Evolutionary conservation across 30 jellyfish, hydroid and myxozoan genomes (phyloP), one percentile per base, ranked within the genome.

Genomic region (Aurelia sp.): DNA sequence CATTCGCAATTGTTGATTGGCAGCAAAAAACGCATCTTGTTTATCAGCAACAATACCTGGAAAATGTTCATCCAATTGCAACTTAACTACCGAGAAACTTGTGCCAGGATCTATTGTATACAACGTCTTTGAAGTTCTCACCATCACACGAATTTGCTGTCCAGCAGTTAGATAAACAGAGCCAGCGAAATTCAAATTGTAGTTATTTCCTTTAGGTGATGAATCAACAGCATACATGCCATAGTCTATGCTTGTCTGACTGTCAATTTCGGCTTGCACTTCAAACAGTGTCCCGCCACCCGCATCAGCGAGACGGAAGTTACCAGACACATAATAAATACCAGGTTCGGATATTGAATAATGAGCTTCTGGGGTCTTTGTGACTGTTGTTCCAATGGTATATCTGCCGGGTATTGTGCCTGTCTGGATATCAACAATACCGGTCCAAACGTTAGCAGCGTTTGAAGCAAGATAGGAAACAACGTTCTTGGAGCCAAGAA

Each of bases 31-130:
- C 4, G 90, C 27, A 4, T 83, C 92, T 8, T 61, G 59, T 66
- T 87, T 79, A 55, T 86, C 96, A 57, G 83, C 90, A 71, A 87
- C 86, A 48, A 92, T 47, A 13, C 97, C 96, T 20, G 98, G 98
- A 62, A 79, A 74, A 23, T 85, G 94, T 33, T 88, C 87, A 73
- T 93, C 98, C n/a, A 86, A 91, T 35, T 86, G 98, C 44, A 93
- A 70, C 63, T 93, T 93, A 16, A 93, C 82, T 30, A 78, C 59
- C 47, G 97, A 84, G 70, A 89, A 83, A 41, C 90, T 72, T 17
- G 96, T 65, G 4, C 93, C 94, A 4, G 68, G 65, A 17, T n/a
- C 91, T 44, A 93, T 65, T 11, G 66, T 63, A 47, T 75, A 93
- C 52, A 53, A 63, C 22, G 85, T 52, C 50, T 55, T 68, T 13